Evolutionary conservation across 2,113 vertebrate species (phyloP), one percentile per base, ranked within the genome.

Genomic region (Micromys minutus): DNA sequence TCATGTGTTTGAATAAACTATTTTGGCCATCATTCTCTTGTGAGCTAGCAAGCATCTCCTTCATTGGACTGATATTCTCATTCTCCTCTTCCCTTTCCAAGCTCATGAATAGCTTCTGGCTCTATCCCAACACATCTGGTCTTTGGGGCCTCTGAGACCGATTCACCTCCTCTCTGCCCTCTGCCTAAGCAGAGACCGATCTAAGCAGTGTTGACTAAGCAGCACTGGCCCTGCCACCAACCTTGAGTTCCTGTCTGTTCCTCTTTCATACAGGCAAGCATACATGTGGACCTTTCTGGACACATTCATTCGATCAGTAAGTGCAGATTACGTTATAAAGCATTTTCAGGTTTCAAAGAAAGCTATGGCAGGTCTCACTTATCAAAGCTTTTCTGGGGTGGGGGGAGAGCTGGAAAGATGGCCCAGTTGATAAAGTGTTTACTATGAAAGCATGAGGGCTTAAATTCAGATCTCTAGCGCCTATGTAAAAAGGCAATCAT

Each of bases 111-210:
- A 91, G 39, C 4, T 94, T 96, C 93, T 94, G 87, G 87, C 89
- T 90, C 22, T 36, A 94, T 65, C 84, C 90, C 89, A 96, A 91
- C 55, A 95, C 63, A 87, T 96, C 61, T 94, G 79, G 72, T 8
- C 80, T 95, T 95, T 93, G 80, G 92, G 93, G 87, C 79, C 87
- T 95, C 87, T 65, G 84, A 93, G 79, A 50, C 79, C 72, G 71
- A n/a, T 89, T 93, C 93, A 93, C 89, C 80, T 85, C 85, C 80
- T 95, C 71, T 90, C 39, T 71, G 94, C 91, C 74, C 29, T 93
- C 61, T 65, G 42, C 52, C 67, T 91, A 91, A 76, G 59, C 59
- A 89, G 65, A 83, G 89, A n/a, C n/a, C n/a, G n/a, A n/a, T n/a
- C n/a, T n/a, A n/a, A n/a, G n/a, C n/a, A n/a, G n/a, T n/a, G n/a